A percentile compares a stretch with the other conserved stretches of the same genome.
phyloP scores from a whole-genome alignment of 2,888 invertebrate genomes.

The Chloroclystis v-ata region DNA sequence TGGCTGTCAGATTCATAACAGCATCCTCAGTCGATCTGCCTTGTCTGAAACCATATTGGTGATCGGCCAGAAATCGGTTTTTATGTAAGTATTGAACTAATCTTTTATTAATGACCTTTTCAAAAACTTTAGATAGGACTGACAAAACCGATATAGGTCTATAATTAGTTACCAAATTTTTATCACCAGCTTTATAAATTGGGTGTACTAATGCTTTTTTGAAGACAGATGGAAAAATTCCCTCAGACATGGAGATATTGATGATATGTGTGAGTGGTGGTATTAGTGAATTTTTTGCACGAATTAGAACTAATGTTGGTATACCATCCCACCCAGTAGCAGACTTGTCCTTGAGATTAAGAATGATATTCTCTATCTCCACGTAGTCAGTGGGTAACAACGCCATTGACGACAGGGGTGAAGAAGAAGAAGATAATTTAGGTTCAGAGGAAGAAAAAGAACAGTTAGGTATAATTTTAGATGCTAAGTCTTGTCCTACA shows the following conservation, averaged over 20 bases:
- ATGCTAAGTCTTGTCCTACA: no score
- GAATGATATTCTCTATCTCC: slow-evolving; percentile 7
- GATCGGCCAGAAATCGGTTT: background rate
- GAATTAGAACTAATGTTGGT: slow-evolving; percentile 6
- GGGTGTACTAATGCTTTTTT: slow-evolving; percentile 18
- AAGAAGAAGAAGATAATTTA: background rate
- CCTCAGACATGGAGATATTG: slow-evolving; percentile 4
- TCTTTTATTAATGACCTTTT: slow-evolving; percentile 12
- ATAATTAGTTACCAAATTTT: slow-evolving; percentile 12
- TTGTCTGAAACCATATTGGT: slow-evolving; percentile 13
- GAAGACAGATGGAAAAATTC: slow-evolving; percentile 18
- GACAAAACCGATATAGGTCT: slow-evolving; percentile 19
- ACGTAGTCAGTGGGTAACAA: slow-evolving; percentile 1
- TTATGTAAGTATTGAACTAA: slow-evolving; percentile 4
- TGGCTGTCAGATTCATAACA: slow-evolving; percentile 4
- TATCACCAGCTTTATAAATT: slow-evolving; percentile 15
- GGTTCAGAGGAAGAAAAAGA: no score
- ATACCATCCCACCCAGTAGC: slow-evolving; percentile 17
- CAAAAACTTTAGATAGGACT: slow-evolving; percentile 14
- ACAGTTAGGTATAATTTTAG: background rate
- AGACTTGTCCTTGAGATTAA: slow-evolving; percentile 2
- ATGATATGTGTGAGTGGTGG: slow-evolving; percentile 11
- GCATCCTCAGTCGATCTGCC: slow-evolving; percentile 12
- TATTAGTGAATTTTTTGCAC: background rate
- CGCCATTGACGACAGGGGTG: background rate